Evolutionary conservation across 2,797 vertebrate genomes (phyloP), one percentile per base, ranked within the genome.

Genomic region (Hylomyscus alleni): DNA sequence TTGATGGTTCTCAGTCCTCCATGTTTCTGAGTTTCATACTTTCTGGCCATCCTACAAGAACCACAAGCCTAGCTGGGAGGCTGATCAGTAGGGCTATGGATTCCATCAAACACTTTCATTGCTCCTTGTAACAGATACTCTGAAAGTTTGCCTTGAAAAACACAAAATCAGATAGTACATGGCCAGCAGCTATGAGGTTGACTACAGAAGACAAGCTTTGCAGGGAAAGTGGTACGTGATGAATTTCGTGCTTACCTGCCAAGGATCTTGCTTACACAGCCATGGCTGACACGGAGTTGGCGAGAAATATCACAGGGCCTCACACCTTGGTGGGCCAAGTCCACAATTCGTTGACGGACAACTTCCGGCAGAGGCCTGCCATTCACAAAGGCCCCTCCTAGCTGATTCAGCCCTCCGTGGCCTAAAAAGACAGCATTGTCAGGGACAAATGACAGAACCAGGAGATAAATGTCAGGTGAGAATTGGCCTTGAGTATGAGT

Each of bases 381-480:
- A 62, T 99, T 99, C 98, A 99, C 99, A 99, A 99, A 99, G 98
- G 99, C 99, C 96, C 99, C 99, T 95, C 99, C 99, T 98, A 99
- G 98, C 99, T 99, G 99, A 98, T 99, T 99, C 98, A 99, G 98
- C 98, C 99, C 99, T 98, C 99, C 99, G 94, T 99, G 99, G 98
- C 99, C 99, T 99, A 98, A 98, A 99, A 98, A 98, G 98, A 98
- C 96, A 98, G 97, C 94, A 97, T 98, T 98, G 69, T 50, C 83
- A 60, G 58, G 76, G 40, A 80, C 11, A 26, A 67, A 6, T 12
- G 80, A 94, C 75, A 97, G 83, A 60, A 26, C 58, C 47, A 31
- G 73, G 40, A 2, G 17, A 58, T 54, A 88, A 29, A 22, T n/a
- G 26, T 14, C 44, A 13, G 40, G 65, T 44, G 44, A 84, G 54